Evolutionary conservation across 2,888 invertebrate species (phyloP).

Genomic region (Sthenelais limicola): DNA sequence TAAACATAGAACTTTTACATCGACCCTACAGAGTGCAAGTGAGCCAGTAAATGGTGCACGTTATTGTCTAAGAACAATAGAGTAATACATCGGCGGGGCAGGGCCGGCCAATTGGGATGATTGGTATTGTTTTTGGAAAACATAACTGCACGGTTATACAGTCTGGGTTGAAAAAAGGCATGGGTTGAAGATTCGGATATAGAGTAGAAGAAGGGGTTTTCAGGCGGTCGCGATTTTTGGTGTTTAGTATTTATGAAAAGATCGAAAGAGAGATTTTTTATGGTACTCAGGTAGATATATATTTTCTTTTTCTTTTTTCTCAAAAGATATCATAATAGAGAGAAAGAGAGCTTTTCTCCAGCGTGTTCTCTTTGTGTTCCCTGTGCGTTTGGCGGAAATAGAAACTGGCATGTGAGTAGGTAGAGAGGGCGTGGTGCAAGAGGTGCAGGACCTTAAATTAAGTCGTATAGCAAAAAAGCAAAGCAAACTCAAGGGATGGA

Average conservation of each 20-base stretch:
- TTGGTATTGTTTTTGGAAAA: slow-evolving; percentile 2
- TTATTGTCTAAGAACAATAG: slow-evolving; percentile 22
- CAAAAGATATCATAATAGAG: neutral
- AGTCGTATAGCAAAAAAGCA: slow-evolving; percentile 21
- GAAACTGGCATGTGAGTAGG: slow-evolving; percentile 32
- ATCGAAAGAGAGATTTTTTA: slow-evolving; percentile 22
- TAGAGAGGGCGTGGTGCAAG: slow-evolving; percentile 18
- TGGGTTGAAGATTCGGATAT: slow-evolving; percentile 26
- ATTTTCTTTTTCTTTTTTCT: neutral
- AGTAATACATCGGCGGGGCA: slow-evolving; percentile 22
- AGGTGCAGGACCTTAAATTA: slow-evolving; percentile 28
- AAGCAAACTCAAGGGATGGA: slow-evolving; percentile 14
- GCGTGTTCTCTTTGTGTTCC: slow-evolving; percentile 22
- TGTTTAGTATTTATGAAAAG: slow-evolving; percentile 25
- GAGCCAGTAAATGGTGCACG: slow-evolving; percentile 36
- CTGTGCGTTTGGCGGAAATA: slow-evolving; percentile 35
- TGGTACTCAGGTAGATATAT: neutral
- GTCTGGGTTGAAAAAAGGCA: neutral
- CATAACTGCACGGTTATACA: neutral
- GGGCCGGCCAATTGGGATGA: slow-evolving; percentile 18
- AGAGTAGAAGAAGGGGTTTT: slow-evolving; percentile 27
- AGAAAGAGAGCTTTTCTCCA: slow-evolving; percentile 9
- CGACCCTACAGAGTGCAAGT: slow-evolving; percentile 38
- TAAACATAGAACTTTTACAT: slow-evolving; percentile 30
- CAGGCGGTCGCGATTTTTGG: slow-evolving; percentile 16